Evolutionary conservation across 2,888 invertebrate genomes (phyloP).

Genomic region (Scaptomyza parva): DNA sequence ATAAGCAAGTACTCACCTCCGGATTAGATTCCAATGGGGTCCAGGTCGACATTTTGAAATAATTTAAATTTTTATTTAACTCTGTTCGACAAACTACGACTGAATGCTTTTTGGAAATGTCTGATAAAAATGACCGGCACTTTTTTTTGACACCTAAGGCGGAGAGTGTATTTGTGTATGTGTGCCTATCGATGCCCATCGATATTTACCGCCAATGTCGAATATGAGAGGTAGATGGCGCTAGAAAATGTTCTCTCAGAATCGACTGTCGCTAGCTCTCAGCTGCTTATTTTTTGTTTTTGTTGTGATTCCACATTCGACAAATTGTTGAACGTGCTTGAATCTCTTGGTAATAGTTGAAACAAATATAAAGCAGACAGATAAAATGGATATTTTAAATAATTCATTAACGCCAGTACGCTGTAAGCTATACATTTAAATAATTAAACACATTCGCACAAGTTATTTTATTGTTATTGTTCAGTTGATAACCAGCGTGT

Average conservation of each 20-base stretch:
- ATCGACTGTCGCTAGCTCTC: background rate
- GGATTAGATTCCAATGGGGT: conserved; percentile 87
- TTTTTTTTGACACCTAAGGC: conserved; percentile 48
- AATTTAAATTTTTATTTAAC: conserved; percentile 8
- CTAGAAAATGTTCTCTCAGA: background rate
- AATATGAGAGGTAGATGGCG: background rate
- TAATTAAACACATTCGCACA: background rate
- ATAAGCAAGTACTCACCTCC: conserved; percentile 80
- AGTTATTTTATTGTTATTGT: conserved; percentile 33
- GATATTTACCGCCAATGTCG: background rate
- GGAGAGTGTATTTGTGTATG: background rate
- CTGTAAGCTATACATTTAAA: conserved; percentile 56
- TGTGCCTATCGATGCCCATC: conserved; percentile 15
- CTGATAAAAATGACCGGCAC: conserved; percentile 67
- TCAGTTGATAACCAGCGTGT: conserved; percentile 65
- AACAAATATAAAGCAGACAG: background rate
- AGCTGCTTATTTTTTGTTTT: conserved; percentile 13
- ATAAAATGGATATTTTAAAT: conserved; percentile 28
- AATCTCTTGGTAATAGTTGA: background rate
- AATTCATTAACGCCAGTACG: conserved; percentile 74
- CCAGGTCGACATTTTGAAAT: conserved; percentile 80
- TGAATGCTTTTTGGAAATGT: conserved; percentile 40
- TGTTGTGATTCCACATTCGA: conserved; percentile 23
- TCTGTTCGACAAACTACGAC: conserved; percentile 21
- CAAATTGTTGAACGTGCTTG: background rate